Conservation (phyloP, 2,797 vertebrate genomes). For the Macropus fuliginosus region DNA sequence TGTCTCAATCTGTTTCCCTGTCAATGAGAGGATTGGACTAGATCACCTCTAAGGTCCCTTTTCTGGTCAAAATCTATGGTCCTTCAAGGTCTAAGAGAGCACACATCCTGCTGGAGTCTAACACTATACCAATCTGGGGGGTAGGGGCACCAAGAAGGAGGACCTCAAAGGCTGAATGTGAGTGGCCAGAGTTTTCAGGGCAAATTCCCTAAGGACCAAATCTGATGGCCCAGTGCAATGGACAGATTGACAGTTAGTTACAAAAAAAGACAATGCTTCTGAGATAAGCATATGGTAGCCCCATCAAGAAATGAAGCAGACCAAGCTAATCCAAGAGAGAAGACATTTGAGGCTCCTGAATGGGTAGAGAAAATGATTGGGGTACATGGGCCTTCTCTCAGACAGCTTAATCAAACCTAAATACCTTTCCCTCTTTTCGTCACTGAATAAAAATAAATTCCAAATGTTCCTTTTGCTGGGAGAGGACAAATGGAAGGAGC, state of each 20-base stretch:
- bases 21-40: not conserved
- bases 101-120: not conserved
- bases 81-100: not conserved
- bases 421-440: not conserved
- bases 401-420: not conserved
- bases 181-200: not conserved
- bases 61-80: not conserved
- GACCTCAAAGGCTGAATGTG: not conserved
- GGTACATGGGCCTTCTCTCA: not conserved
- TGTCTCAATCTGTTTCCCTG: not conserved
- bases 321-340: not conserved
- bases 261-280: not conserved
- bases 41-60: not conserved
- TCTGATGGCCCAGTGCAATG: not conserved
- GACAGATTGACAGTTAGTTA: not conserved
- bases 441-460: not conserved
- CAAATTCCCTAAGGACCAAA: not conserved
- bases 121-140: not conserved
- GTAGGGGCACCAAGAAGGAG: not conserved
- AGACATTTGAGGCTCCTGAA: not conserved
- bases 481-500: not conserved
- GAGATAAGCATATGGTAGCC: not conserved
- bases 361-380: not conserved
- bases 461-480: not conserved
- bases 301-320: not conserved